Conservation (phyloP, 2,888 invertebrate species). For the Auanema freiburgensis region DNA sequence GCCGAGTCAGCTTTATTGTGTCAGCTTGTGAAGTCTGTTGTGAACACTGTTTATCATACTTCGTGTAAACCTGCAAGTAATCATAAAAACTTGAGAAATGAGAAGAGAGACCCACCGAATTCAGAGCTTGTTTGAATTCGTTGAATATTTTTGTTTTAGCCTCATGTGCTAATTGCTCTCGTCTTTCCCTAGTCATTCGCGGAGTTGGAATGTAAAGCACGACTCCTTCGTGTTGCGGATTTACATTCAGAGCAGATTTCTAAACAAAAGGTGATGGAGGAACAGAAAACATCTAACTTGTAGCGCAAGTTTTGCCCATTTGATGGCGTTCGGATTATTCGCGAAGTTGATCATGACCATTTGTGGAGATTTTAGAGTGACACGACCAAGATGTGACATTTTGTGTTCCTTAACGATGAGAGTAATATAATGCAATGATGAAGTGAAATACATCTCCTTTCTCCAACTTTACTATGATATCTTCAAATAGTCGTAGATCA, state of each 20-base stretch:
- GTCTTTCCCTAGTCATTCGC: conserved; percentile 85
- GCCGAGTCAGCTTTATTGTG: conserved; percentile 63
- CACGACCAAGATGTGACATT: conserved; percentile 47
- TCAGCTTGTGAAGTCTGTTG: conserved; percentile 50
- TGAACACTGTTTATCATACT: conserved; percentile 73
- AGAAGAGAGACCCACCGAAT: conserved; percentile 32
- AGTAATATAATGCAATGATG: too few relatives aligned
- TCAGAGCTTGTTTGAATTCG: conserved; percentile 53
- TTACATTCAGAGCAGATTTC: conserved; percentile 48
- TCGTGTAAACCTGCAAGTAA: conserved; percentile 62
- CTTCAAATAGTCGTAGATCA: conserved; percentile 54
- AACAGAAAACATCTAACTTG: conserved; percentile 28
- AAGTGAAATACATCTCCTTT: conserved; percentile 36
- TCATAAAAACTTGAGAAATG: neutral
- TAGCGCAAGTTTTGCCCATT: conserved; percentile 48
- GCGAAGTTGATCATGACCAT: conserved; percentile 57
- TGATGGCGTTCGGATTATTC: conserved; percentile 56
- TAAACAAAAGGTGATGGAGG: conserved; percentile 12
- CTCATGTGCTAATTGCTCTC: conserved; percentile 84
- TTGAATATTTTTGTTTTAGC: conserved; percentile 72
- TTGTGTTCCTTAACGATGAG: conserved; percentile 43
- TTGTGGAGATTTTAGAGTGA: conserved; percentile 49
- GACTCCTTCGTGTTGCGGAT: conserved; percentile 56
- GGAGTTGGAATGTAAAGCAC: conserved; percentile 51
- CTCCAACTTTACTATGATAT: conserved; percentile 49